phyloP scores from a whole-genome alignment of 2,113 vertebrate species.

The Coregonus clupeaformis region DNA sequence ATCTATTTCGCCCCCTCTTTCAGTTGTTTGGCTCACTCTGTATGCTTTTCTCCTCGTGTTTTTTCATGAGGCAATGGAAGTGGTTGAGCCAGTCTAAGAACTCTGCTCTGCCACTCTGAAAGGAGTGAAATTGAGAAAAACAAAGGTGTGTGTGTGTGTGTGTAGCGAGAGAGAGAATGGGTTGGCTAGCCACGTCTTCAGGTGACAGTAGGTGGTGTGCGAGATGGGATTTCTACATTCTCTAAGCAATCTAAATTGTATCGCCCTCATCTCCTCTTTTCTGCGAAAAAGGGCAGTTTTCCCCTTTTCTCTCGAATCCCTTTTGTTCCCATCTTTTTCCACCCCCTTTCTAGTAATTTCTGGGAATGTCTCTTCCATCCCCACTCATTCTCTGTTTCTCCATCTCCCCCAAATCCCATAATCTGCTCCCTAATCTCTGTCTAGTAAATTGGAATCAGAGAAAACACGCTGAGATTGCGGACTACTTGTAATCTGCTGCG shows the following conservation, averaged over 20 bases:
- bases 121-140: conserved; percentile 22
- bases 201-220: conserved; percentile 17
- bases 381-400: conserved; percentile 2
- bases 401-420: conserved; percentile 1
- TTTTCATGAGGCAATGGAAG: conserved; percentile 24
- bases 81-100: conserved; percentile 39
- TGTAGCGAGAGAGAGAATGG: conserved; percentile 14
- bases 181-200: neutral
- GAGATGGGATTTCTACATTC: conserved; percentile 29
- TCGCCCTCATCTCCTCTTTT: conserved; percentile 19
- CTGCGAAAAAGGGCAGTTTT: conserved; percentile 44
- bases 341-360: conserved; percentile 25
- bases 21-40: conserved; percentile 7
- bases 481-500: conserved; percentile 47
- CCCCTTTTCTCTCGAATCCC: conserved; percentile 43
- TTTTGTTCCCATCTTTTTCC: conserved; percentile 8
- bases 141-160: conserved; percentile 13
- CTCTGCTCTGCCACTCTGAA: conserved; percentile 16
- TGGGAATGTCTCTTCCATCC: conserved; percentile 35
- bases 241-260: conserved; percentile 36
- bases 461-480: conserved; percentile 44
- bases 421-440: conserved; percentile 59
- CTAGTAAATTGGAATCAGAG: conserved; percentile 61
- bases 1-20: conserved; percentile 26
- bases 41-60: conserved; percentile 4